A percentile compares a stretch with the other conserved stretches of the same genome.
Conservation (phyloP, 2,113 vertebrate genomes). For the Leucoraja erinaceus region DNA sequence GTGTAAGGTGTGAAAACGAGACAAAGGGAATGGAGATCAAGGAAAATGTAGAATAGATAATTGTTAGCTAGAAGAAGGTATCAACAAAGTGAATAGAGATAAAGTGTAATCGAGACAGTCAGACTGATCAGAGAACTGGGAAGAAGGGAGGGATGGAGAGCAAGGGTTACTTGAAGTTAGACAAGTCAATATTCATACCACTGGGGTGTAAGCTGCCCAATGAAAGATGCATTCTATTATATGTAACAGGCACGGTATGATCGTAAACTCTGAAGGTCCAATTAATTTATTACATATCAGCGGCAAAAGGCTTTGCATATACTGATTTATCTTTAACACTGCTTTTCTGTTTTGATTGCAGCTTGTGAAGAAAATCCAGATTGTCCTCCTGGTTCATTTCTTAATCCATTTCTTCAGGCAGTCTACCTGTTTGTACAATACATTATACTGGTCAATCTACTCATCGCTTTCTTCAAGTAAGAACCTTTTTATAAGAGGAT, state of each 20-base stretch:
- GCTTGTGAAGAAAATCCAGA: constrained; percentile 59
- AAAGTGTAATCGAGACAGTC: too few relatives aligned
- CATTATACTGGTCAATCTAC: constrained; percentile 96
- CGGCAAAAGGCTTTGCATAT: not conserved
- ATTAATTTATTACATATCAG: not conserved
- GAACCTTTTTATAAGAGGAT: constrained; percentile 41
- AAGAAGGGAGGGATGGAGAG: too few relatives aligned
- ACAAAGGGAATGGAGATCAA: too few relatives aligned
- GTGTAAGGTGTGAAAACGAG: too few relatives aligned
- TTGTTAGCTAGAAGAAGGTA: too few relatives aligned
- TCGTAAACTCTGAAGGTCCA: not conserved
- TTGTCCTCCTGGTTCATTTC: constrained; percentile 80
- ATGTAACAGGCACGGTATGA: not conserved
- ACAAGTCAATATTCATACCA: too few relatives aligned
- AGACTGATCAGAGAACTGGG: too few relatives aligned
- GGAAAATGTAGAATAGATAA: too few relatives aligned
- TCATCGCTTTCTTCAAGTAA: constrained; percentile 96
- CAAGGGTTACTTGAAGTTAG: too few relatives aligned
- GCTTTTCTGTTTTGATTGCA: constrained; percentile 49
- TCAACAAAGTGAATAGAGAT: too few relatives aligned
- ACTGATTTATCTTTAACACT: not conserved
- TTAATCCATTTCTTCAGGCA: constrained; percentile 82
- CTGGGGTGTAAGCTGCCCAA: too few relatives aligned
- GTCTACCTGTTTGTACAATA: constrained; percentile 96
- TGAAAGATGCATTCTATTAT: not conserved